Evolutionary conservation across 2,113 vertebrate species (phyloP).

Genomic region (Brienomyrus longianalis): DNA sequence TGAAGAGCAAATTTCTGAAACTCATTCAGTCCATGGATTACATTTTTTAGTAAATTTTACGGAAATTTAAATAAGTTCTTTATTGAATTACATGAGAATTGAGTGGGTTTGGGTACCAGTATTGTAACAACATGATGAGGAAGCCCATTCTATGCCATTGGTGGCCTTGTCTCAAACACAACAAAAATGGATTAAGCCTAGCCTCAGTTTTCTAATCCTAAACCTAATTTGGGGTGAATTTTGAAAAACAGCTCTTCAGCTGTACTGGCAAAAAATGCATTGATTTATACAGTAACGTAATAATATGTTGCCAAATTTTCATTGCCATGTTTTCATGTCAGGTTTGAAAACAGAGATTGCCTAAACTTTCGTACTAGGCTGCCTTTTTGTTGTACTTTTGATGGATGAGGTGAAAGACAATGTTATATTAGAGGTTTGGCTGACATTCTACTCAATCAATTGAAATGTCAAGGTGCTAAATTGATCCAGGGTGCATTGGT

Average conservation of each 20-base stretch:
- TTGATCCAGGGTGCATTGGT: neutral
- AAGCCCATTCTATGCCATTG: neutral
- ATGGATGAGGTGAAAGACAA: neutral
- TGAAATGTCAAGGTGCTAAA: neutral
- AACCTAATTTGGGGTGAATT: no score
- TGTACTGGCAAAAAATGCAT: neutral
- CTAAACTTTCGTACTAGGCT: neutral
- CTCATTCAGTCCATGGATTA: no score
- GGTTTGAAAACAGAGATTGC: no score
- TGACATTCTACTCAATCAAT: neutral
- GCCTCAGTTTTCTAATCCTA: no score
- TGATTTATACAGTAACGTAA: neutral
- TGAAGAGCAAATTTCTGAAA: neutral
- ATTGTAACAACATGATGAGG: neutral
- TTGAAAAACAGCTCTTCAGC: neutral
- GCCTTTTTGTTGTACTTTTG: neutral
- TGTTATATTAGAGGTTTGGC: neutral
- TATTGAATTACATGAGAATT: neutral
- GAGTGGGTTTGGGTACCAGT: neutral
- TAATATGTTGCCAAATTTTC: neutral
- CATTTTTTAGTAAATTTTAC: neutral
- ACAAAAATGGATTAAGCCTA: neutral
- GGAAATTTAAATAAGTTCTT: neutral
- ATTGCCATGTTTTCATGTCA: neutral
- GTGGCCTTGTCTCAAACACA: neutral